phyloP scores from a whole-genome alignment of 2,113 vertebrate genomes.

The Heteronetta atricapilla region DNA sequence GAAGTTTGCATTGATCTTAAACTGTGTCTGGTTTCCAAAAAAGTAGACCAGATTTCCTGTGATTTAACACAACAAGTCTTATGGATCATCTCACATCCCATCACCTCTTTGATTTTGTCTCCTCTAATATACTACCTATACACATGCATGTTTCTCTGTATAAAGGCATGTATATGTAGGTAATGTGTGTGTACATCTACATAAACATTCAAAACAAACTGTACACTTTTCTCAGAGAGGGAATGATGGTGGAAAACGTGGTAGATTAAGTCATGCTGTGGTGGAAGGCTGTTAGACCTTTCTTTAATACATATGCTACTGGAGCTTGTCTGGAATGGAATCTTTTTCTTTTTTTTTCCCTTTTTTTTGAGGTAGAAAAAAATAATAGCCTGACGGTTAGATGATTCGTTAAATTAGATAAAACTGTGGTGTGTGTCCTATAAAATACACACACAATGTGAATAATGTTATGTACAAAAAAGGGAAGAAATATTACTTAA shows the following conservation, averaged over 20 bases:
- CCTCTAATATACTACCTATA: not conserved
- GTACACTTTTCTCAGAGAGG: not conserved
- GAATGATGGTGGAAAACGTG: not conserved
- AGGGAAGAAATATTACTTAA: not conserved
- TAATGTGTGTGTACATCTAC: too few relatives aligned
- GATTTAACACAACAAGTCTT: not conserved
- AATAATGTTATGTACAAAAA: not conserved
- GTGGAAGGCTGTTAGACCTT: not conserved
- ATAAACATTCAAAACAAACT: not conserved
- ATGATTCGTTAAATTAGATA: not conserved
- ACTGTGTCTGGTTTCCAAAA: not conserved
- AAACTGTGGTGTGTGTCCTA: not conserved
- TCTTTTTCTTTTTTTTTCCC: too few relatives aligned
- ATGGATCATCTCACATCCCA: not conserved
- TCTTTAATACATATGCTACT: not conserved
- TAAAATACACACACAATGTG: not conserved
- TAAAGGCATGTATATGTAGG: not conserved
- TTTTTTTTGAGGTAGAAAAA: not conserved
- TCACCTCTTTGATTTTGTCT: not conserved
- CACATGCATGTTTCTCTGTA: too few relatives aligned
- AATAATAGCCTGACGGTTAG: not conserved
- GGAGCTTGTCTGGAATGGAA: not conserved
- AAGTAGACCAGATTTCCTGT: not conserved
- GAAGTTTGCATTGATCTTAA: not conserved
- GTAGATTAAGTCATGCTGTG: not conserved